Base-by-base conservation (phyloP, 2,113 vertebrate species). In the Picathartes gymnocephalus region DNA sequence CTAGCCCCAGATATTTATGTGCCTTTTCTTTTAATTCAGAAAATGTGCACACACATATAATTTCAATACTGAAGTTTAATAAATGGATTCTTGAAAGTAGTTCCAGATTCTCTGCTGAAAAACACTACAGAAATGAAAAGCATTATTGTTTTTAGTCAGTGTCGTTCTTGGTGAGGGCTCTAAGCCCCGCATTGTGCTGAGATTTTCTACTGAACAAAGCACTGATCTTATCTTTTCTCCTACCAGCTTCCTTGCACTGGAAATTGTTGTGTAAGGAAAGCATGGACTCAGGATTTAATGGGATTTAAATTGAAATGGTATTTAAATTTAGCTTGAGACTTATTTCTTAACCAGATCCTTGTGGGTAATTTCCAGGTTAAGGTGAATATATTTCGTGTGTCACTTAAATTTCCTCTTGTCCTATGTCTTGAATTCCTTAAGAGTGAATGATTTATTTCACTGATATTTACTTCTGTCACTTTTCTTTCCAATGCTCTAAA, bases 381-480 rank as follows among this genome's bases (percentile, higher is more conserved):
- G 0, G 0, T 69, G 86, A 77, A 80, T 81, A 23, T 16, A 16
- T 83, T 93, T 91, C 51, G 81, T 28, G 6, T 81, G 76, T 64
- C 31, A 23, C 25, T 69, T 77, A 47, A 70, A 37, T 73, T 88
- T 76, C 44, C 76, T 90, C 68, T 68, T 61, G 37, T 89, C 78
- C 39, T 80, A 7, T 31, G 33, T 53, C 73, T 89, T 91, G 47
- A 91, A 72, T 69, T 95, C 58, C 54, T 95, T 91, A 73, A 54
- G 21, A 85, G 22, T 2, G 4, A 81, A 64, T 71, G 51, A 91
- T 97, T 91, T 92, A 85, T 95, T 96, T 93, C 76, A 77, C 79
- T 93, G 54, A 44, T 93, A 79, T 88, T 95, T 93, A 86, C 78
- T 83, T 47, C 50, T 83, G 77, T 79, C 73, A 71, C 70, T 86